phyloP scores from a whole-genome alignment of 2,888 invertebrate genomes.

The Coleophora flavipennella region DNA sequence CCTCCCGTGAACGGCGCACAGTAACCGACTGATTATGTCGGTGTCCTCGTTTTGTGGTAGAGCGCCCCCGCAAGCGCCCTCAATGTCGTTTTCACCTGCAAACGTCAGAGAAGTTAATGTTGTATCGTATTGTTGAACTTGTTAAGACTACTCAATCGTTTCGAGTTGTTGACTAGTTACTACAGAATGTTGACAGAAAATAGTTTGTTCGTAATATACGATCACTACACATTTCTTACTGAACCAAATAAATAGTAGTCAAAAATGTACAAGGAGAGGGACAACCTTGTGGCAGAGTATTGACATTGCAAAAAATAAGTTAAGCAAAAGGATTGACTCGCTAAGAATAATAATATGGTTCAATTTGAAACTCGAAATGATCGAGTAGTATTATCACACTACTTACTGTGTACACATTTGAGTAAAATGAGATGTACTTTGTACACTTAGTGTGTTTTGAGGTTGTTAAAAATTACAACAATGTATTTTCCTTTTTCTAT shows the following conservation, averaged over 20 bases:
- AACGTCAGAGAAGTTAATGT: slow-evolving; percentile 13
- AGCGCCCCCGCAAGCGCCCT: slow-evolving; percentile 33
- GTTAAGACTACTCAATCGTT: slow-evolving; percentile 1
- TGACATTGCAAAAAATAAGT: too few relatives aligned
- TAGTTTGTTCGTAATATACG: neutral
- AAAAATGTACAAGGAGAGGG: too few relatives aligned
- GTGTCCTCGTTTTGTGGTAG: slow-evolving; percentile 19
- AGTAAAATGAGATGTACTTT: neutral
- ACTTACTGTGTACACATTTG: slow-evolving; percentile 3
- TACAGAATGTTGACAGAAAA: too few relatives aligned
- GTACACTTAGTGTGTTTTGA: neutral
- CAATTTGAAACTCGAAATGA: slow-evolving; percentile 4
- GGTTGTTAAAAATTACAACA: slow-evolving; percentile 1
- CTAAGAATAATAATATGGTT: too few relatives aligned
- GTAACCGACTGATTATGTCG: slow-evolving; percentile 46
- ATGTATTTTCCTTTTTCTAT: neutral
- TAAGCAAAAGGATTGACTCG: too few relatives aligned
- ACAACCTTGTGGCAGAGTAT: too few relatives aligned
- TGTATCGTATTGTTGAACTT: slow-evolving; percentile 1
- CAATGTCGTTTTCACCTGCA: slow-evolving; percentile 61
- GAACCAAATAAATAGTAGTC: too few relatives aligned
- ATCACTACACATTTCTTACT: neutral
- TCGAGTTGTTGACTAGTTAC: slow-evolving; percentile 3
- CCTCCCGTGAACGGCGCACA: slow-evolving; percentile 41
- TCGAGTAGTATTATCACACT: slow-evolving; percentile 1